These are phyloP conservation scores for Chaenogobius annularis DNA, from an alignment of 2,113 vertebrate genomes.

Conservation along the genomic window DNA sequence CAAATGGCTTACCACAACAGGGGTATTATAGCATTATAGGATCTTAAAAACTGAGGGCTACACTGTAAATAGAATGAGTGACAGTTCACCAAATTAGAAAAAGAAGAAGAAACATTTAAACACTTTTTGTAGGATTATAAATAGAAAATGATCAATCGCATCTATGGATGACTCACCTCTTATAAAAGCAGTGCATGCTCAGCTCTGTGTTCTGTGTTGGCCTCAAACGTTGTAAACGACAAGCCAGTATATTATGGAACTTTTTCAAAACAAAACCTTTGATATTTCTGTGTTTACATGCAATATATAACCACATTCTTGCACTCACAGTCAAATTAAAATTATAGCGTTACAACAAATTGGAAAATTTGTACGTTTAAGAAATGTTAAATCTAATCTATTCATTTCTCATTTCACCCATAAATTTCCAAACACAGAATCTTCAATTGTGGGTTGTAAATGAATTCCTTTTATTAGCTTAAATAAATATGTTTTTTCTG, in stretches of 20 bases:
- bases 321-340: not conserved
- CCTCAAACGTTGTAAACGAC: not conserved
- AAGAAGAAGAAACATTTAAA: not conserved
- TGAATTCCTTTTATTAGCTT: conserved; percentile 41
- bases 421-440: not conserved
- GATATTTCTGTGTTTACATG: not conserved
- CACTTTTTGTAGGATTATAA: not conserved
- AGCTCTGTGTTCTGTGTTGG: too few species aligned
- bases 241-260: not conserved
- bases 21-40: not conserved
- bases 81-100: not conserved
- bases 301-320: not conserved
- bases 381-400: conserved; percentile 5
- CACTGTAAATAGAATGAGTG: not conserved
- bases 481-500: conserved; percentile 29
- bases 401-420: conserved; percentile 25
- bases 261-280: not conserved
- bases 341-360: not conserved
- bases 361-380: not conserved
- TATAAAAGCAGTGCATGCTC: not conserved
- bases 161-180: not conserved
- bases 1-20: not conserved
- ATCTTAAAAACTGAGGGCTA: not conserved
- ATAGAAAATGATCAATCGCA: not conserved
- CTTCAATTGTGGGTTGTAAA: conserved; percentile 18